Evolutionary conservation across 2,797 vertebrate species (phyloP).

Genomic region (Pseudocheirus occidentalis): DNA sequence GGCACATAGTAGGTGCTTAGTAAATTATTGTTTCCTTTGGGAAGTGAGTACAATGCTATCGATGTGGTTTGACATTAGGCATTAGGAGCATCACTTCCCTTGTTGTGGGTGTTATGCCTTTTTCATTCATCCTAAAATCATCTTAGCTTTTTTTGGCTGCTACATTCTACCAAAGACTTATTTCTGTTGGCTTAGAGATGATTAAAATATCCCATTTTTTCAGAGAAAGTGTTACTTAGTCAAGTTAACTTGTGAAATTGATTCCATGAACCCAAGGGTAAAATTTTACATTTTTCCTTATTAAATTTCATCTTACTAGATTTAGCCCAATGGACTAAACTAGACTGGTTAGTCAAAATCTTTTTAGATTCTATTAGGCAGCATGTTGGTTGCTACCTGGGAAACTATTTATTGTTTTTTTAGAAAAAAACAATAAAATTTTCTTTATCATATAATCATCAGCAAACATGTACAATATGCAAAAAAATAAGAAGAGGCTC

Average conservation of each 20-base stretch:
- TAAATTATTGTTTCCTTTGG: not conserved
- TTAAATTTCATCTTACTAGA: not conserved
- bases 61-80: not conserved
- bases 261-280: not conserved
- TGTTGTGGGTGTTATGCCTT: not conserved
- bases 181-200: not conserved
- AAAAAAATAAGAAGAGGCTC: not conserved
- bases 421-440: not conserved
- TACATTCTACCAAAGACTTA: not conserved
- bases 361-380: not conserved
- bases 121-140: not conserved
- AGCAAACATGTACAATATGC: not conserved
- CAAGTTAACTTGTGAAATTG: not conserved
- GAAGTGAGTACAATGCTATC: not conserved
- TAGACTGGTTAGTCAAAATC: not conserved
- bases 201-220: not conserved
- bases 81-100: not conserved
- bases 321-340: not conserved
- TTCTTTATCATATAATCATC: not conserved
- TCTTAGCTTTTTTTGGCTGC: not conserved
- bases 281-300: not conserved
- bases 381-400: not conserved
- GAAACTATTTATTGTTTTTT: not conserved
- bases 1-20: not conserved
- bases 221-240: not conserved